Percentiles rank a stretch among this genome's conserved stretches.
Conservation (phyloP, 2,888 invertebrate genomes). For the Mesorhabditis belari region DNA sequence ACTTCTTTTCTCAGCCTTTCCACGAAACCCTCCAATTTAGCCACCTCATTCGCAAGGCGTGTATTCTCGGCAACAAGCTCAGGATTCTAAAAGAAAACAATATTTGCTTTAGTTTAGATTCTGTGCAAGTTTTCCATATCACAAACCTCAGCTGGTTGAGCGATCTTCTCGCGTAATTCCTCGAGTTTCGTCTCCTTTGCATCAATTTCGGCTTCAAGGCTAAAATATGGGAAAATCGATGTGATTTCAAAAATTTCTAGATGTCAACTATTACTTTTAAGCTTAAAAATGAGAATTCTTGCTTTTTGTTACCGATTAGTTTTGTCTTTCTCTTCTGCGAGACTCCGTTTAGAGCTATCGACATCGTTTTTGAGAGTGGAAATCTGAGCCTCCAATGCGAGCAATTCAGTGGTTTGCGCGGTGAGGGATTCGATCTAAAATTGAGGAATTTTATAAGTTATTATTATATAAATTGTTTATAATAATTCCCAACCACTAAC, state of each 20-base stretch:
- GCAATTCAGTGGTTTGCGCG: not conserved
- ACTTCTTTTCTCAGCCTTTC: not conserved
- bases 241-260: no score
- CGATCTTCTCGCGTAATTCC: constrained; percentile 8
- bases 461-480: not conserved
- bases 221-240: not conserved
- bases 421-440: not conserved
- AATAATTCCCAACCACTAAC: not conserved
- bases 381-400: not conserved
- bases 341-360: not conserved
- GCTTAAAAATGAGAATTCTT: no score
- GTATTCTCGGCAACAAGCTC: not conserved
- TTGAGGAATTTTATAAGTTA: no score
- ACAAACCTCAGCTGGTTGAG: constrained; percentile 11
- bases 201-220: not conserved
- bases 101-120: not conserved
- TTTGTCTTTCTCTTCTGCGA: not conserved
- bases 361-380: not conserved
- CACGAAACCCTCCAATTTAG: not conserved
- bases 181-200: constrained; percentile 11
- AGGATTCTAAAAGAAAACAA: not conserved
- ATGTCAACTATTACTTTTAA: not conserved
- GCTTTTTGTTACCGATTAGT: not conserved
- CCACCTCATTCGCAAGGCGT: not conserved
- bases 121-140: no score